Evolutionary conservation across 2,888 invertebrate genomes (phyloP).

Genomic region (Hedya salicella): DNA sequence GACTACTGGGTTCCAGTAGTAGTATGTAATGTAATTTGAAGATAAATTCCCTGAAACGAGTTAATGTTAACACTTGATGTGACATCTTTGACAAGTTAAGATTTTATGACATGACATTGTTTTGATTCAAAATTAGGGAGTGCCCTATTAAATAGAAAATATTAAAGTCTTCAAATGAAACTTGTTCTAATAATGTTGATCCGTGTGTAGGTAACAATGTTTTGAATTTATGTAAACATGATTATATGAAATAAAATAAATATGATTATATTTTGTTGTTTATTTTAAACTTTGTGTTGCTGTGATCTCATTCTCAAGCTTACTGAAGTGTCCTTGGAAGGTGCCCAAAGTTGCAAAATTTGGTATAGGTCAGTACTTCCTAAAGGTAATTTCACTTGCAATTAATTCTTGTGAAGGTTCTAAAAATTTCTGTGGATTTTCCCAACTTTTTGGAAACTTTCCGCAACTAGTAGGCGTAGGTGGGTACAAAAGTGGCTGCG

Average conservation of each 20-base stretch:
- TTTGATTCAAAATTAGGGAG: conserved; percentile 21
- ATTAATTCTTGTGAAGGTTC: too few species aligned
- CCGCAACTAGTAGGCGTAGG: too few species aligned
- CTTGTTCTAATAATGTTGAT: conserved; percentile 59
- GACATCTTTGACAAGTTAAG: background rate
- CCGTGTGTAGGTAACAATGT: conserved; percentile 63
- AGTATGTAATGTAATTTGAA: conserved; percentile 16
- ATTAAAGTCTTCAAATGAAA: conserved; percentile 29
- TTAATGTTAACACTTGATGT: conserved; percentile 9
- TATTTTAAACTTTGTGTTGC: conserved; percentile 29
- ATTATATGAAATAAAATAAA: conserved; percentile 60
- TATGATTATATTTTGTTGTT: conserved; percentile 46
- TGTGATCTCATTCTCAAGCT: too few species aligned
- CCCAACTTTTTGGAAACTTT: too few species aligned
- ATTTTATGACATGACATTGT: conserved; percentile 10
- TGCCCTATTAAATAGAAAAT: conserved; percentile 21
- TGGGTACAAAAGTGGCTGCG: too few species aligned
- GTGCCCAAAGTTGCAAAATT: too few species aligned
- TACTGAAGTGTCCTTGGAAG: too few species aligned
- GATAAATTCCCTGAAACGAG: conserved; percentile 7
- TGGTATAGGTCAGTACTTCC: too few species aligned
- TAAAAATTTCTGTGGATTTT: too few species aligned
- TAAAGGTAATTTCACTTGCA: too few species aligned
- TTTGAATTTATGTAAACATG: conserved; percentile 63
- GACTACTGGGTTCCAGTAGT: background rate